Evolutionary conservation across 30 jellyfish, hydroid and myxozoan genomes (phyloP), one percentile per base, ranked within the genome.

Genomic region (Turritopsis rubra): DNA sequence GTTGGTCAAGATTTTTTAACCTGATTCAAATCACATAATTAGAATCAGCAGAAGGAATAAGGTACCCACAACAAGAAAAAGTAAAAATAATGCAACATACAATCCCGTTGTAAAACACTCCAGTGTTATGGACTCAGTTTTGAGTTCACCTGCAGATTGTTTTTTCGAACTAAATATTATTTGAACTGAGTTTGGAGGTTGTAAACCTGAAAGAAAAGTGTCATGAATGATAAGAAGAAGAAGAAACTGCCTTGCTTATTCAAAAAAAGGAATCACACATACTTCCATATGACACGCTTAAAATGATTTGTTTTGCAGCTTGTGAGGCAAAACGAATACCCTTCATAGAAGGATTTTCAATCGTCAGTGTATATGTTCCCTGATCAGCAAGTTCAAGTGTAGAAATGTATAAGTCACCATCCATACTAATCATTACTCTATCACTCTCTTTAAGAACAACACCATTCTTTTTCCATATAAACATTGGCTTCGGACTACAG

Each of bases 381-480:
- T 72, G 75, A 85, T 90, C 97, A 20, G 82, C 75, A 9, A 70
- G 20, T 24, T 66, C 53, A 73, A 86, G 65, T 66, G 86, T 85
- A 16, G 97, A 90, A n/a, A 90, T 85, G 83, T 85, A 85, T n/a
- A 90, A 53, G 20, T 82, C 77, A 29, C 87, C 86, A 66, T 90
- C 89, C 21, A 20, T 73, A 8, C 90, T 77, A 52, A 90, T 54
- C 29, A 91, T 76, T 41, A 81, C 79, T 41, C 97, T 81, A 16
- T 75, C 84, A 73, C 79, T 81, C 79, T 90, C 97, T 0, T 52
- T 71, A 27, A 90, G 26, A 0, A 20, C 53, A 21, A 81, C 82
- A 52, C 92, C 95, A 79, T 85, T 52, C 75, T 90, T 90, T 83
- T 83, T 81, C 97, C 97, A 90, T n/a, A 77, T 82, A 52, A 81